A percentile compares a stretch with the other conserved stretches of the same genome.
These are phyloP conservation scores for Myrmecobius fasciatus DNA, from an alignment of 2,113 vertebrate genomes.

Conservation along the genomic window DNA sequence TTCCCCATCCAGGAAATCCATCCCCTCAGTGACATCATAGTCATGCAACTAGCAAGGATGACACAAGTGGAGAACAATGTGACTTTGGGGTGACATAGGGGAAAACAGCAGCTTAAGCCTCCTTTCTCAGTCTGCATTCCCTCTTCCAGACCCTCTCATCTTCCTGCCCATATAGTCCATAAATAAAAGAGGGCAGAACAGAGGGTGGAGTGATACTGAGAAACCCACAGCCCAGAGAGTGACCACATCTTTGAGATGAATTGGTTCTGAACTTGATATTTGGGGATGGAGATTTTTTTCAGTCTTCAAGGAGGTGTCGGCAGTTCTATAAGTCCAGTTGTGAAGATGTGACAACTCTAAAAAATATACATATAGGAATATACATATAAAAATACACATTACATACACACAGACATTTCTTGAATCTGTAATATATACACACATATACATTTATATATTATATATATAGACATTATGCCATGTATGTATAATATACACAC, in stretches of 20 bases:
- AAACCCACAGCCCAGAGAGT: rapidly evolving
- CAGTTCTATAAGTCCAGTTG: constrained; percentile 44
- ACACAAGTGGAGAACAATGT: neutral
- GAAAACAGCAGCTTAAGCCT: neutral
- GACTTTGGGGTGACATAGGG: rapidly evolving
- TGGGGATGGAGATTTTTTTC: neutral
- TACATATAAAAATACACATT: too few species aligned
- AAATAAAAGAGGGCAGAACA: neutral
- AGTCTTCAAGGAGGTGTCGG: constrained; percentile 22
- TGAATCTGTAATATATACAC: too few species aligned
- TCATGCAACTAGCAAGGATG: neutral
- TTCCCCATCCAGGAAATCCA: neutral
- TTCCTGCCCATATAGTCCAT: neutral
- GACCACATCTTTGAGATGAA: neutral
- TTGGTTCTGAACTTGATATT: neutral
- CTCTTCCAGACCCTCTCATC: neutral
- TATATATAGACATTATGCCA: too few species aligned
- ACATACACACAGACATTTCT: too few species aligned
- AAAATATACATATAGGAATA: too few species aligned
- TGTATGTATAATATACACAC: too few species aligned
- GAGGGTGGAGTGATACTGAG: neutral
- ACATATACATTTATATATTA: too few species aligned
- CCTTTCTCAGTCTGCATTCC: neutral
- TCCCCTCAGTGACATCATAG: neutral
- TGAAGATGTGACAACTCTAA: rapidly evolving